These are phyloP conservation scores for Conus betulinus DNA, from an alignment of 1,140 invertebrate species.

Conservation along the genomic window DNA sequence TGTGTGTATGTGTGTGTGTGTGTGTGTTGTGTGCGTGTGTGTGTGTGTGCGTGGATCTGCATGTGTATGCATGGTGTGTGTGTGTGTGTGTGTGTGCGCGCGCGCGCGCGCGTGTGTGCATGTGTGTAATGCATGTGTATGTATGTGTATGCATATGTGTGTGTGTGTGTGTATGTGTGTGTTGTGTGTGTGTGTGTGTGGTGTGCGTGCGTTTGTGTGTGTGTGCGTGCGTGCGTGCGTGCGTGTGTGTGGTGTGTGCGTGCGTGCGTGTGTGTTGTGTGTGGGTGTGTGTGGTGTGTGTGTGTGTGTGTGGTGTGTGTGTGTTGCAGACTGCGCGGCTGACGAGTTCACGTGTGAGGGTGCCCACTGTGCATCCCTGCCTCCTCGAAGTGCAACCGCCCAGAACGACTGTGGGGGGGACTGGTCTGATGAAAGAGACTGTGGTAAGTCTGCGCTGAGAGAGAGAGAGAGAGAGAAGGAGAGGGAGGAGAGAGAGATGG, in stretches of 20 bases:
- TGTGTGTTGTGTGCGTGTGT: neutral
- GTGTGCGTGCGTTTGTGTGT: conserved; percentile 5
- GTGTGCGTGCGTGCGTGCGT: neutral
- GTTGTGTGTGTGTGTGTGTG: conserved; percentile 11
- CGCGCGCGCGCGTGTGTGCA: neutral
- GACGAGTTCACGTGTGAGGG: conserved; percentile 45
- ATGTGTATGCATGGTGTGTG: too few relatives aligned
- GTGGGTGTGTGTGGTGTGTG: too few relatives aligned
- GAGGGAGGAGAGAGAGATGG: too few relatives aligned
- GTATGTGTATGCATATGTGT: conserved; percentile 2
- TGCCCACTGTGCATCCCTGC: conserved; percentile 43
- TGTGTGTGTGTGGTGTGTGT: too few relatives aligned
- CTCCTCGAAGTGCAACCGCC: conserved; percentile 47
- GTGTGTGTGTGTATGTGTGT: conserved; percentile 1
- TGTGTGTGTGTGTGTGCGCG: neutral
- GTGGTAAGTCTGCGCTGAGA: conserved; percentile 50
- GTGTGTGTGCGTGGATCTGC: neutral
- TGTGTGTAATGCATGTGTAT: too few relatives aligned
- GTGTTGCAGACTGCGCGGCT: conserved; percentile 43
- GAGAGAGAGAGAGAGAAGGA: too few relatives aligned
- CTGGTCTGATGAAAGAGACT: conserved; percentile 58
- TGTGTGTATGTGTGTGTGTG: neutral
- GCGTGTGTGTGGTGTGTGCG: neutral
- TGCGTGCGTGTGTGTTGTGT: too few relatives aligned
- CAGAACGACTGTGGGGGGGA: conserved; percentile 55